A percentile compares a stretch with the other conserved stretches of the same genome.
phyloP scores from a whole-genome alignment of 1,140 invertebrate species.

The Potamilus streckersoni region DNA sequence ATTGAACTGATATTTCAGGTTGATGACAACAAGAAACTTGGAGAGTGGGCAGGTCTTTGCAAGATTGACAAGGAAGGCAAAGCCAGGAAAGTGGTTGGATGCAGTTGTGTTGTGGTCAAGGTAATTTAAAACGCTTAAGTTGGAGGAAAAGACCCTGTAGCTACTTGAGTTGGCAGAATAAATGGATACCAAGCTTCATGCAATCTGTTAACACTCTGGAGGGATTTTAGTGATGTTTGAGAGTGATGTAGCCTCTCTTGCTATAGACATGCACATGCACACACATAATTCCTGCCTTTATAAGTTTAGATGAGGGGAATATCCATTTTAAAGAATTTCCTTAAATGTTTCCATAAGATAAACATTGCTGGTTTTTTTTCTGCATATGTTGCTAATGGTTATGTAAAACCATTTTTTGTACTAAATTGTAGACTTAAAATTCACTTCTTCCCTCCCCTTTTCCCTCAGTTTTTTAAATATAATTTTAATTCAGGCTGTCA shows the following conservation, averaged over 20 bases:
- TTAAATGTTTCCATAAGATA: too few species aligned
- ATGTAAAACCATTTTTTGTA: too few species aligned
- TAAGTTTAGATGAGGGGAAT: too few species aligned
- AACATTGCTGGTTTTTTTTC: too few species aligned
- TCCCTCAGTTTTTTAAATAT: too few species aligned
- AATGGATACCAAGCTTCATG: not conserved
- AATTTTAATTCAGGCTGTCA: too few species aligned
- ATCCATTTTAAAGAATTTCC: too few species aligned
- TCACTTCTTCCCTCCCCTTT: too few species aligned
- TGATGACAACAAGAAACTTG: slow-evolving; percentile 98
- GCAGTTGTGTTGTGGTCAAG: slow-evolving; percentile 95
- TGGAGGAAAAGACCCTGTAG: slow-evolving; percentile 48
- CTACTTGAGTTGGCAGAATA: not conserved
- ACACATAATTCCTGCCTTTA: too few species aligned
- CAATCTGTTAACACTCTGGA: not conserved
- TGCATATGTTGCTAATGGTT: too few species aligned
- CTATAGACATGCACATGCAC: too few species aligned
- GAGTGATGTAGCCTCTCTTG: not conserved
- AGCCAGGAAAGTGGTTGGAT: slow-evolving; percentile 98
- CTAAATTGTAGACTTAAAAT: too few species aligned
- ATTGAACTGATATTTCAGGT: slow-evolving; percentile 71
- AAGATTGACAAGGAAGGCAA: slow-evolving; percentile 99
- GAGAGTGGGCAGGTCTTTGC: slow-evolving; percentile 99
- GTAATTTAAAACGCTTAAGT: slow-evolving; percentile 31
- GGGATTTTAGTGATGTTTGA: not conserved